Evolutionary conservation across 2,113 vertebrate genomes (phyloP).

Genomic region (Callorhinus ursinus): DNA sequence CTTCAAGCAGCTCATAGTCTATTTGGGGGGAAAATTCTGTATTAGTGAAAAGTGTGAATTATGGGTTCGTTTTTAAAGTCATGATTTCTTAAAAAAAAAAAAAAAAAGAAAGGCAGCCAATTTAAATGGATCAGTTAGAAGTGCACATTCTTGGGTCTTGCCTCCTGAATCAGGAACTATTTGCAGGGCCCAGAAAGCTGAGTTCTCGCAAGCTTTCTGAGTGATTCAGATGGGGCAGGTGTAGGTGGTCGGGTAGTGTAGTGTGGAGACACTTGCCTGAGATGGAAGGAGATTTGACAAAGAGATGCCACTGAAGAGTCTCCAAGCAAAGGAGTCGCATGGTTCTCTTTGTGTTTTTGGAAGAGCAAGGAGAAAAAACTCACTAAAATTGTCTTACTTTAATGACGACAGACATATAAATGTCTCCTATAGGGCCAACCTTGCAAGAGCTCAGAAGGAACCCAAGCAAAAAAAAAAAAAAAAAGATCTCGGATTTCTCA

Average conservation of each 20-base stretch:
- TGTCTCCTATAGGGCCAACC: too few relatives aligned
- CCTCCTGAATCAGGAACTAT: neutral
- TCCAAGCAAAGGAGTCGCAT: neutral
- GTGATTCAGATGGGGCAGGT: neutral
- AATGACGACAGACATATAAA: neutral
- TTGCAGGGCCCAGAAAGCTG: neutral
- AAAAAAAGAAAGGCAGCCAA: neutral
- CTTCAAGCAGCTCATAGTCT: neutral
- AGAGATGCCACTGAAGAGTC: neutral
- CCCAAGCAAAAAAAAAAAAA: neutral
- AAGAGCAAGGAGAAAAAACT: neutral
- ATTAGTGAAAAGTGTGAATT: neutral
- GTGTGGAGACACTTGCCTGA: too few relatives aligned
- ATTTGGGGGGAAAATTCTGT: neutral
- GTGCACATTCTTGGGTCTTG: neutral
- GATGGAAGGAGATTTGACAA: neutral
- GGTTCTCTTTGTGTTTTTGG: neutral
- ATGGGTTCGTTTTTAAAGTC: neutral
- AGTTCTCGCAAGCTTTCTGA: neutral
- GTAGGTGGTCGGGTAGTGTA: neutral
- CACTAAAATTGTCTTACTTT: neutral
- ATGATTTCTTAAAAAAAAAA: neutral
- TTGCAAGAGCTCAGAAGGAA: neutral
- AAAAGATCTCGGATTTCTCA: neutral
- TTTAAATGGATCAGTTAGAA: neutral